These are phyloP conservation scores for Pectinophora gossypiella DNA, from an alignment of 1,140 invertebrate genomes.

Conservation along the genomic window DNA sequence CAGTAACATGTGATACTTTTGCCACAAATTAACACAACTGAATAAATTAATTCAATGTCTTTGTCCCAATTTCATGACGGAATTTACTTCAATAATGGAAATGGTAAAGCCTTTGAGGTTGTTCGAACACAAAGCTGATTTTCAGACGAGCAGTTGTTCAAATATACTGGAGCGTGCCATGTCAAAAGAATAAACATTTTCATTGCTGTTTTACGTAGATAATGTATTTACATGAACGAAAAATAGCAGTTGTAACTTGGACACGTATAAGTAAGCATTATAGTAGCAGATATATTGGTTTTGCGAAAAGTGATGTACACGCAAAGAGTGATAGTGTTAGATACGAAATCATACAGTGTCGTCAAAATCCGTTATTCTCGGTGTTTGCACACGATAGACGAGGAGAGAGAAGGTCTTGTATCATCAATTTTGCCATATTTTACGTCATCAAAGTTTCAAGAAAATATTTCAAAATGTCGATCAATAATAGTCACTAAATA, in stretches of 20 bases:
- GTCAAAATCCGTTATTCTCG: slow-evolving; percentile 52
- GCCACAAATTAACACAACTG: slow-evolving; percentile 33
- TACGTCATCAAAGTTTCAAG: slow-evolving; percentile 1
- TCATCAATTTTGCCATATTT: not conserved
- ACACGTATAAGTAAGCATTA: slow-evolving; percentile 11
- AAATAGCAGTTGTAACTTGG: slow-evolving; percentile 16
- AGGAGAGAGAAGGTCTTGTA: slow-evolving; percentile 51
- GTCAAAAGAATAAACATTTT: slow-evolving; percentile 24
- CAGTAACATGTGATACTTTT: no score
- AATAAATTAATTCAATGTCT: slow-evolving; percentile 49
- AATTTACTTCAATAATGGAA: slow-evolving; percentile 19
- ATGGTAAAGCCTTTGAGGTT: slow-evolving; percentile 20
- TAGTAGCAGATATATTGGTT: no score
- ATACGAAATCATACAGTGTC: slow-evolving; percentile 47
- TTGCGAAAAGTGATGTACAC: slow-evolving; percentile 37
- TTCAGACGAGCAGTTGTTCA: slow-evolving; percentile 56
- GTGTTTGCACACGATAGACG: slow-evolving; percentile 51
- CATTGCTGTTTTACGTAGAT: slow-evolving; percentile 7
- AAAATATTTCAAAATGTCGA: not conserved
- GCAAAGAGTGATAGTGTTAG: slow-evolving; percentile 42
- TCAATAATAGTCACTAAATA: not conserved
- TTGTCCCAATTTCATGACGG: slow-evolving; percentile 35
- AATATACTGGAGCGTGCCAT: slow-evolving; percentile 57
- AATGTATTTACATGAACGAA: slow-evolving; percentile 4
- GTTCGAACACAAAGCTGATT: slow-evolving; percentile 25